Base-by-base conservation (phyloP, 2,797 vertebrate species). In the Pantherophis alleghaniensis region DNA sequence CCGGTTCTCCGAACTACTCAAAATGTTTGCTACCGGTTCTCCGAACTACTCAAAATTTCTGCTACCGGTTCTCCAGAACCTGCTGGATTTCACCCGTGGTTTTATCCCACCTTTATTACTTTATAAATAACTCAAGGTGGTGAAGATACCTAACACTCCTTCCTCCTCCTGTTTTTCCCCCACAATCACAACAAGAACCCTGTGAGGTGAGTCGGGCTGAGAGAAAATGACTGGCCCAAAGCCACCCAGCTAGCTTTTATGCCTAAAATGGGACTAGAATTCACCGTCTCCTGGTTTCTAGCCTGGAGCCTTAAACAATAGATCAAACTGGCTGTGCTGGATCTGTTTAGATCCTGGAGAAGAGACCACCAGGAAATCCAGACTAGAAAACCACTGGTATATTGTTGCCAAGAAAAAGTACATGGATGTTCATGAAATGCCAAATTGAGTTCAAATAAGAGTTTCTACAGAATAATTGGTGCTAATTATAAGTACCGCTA, bases 101-200 rank as follows among this genome's bases (percentile, higher is more conserved):
- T 69, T 69, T 66, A n/a, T 66, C 28, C 63, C 2, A 0, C 28
- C 28, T 66, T n/a, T 69, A 69, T 69, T 32, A 69, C 66, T 69
- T 69, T 32, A 32, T 69, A 7, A 69, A n/a, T 69, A 32, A 32
- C 13, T 32, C 13, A 16, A 74, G 66, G 5, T 37, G 66, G 66
- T 0, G 7, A 74, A 74, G 6, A 7, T 37, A 18, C 7, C 6
- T 53, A 53, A 53, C 1, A 0, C 7, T 37, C 7, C 7, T 74
- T 69, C n/a, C 2, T 69, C 14, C 14, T 7, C n/a, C 66, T 32
- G n/a, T 32, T 66, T 7, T 0, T 0, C n/a, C 4, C 63, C 0
- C 28, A 16, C 63, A 32, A 7, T 18, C n/a, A 66, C 10, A 63
- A n/a, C 66, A 69, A n/a, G 2, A 13, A 14, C 0, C n/a, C 66